phyloP scores from a whole-genome alignment of 2,797 vertebrate species.

The Onychomys leucogaster region DNA sequence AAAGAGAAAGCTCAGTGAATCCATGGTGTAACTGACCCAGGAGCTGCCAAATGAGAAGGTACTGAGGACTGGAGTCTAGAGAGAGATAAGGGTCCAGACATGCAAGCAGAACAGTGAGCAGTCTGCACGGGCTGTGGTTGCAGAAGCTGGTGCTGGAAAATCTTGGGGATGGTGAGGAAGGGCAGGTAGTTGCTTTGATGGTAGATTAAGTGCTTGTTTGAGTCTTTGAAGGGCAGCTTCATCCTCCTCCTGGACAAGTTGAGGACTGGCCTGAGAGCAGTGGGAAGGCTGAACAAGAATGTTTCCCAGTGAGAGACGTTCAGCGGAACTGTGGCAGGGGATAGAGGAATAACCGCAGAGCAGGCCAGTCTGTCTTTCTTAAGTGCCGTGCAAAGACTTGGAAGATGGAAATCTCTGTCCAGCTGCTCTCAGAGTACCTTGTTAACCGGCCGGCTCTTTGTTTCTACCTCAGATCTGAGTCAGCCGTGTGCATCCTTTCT shows the following conservation, averaged over 20 bases:
- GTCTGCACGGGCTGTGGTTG: neutral
- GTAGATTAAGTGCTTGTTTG: neutral
- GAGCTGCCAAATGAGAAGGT: neutral
- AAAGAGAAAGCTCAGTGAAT: neutral
- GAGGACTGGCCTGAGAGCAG: neutral
- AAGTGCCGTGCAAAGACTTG: neutral
- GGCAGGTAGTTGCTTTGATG: neutral
- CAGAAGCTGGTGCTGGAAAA: neutral
- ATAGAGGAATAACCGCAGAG: neutral
- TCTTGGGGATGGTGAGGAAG: neutral
- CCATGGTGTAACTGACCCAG: accelerated
- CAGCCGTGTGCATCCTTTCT: neutral
- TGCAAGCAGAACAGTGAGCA: neutral
- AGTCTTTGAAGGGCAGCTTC: neutral
- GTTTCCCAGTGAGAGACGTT: neutral
- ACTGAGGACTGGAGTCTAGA: no score
- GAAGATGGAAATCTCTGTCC: neutral
- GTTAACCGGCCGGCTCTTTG: neutral
- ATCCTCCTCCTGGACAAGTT: neutral
- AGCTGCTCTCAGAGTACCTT: neutral
- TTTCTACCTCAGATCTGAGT: neutral
- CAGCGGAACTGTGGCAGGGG: neutral
- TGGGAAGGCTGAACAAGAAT: accelerated
- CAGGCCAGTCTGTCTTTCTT: neutral
- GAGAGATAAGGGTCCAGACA: neutral